Evolutionary conservation across 2,888 invertebrate genomes (phyloP).

Genomic region (Harmothoe impar): DNA sequence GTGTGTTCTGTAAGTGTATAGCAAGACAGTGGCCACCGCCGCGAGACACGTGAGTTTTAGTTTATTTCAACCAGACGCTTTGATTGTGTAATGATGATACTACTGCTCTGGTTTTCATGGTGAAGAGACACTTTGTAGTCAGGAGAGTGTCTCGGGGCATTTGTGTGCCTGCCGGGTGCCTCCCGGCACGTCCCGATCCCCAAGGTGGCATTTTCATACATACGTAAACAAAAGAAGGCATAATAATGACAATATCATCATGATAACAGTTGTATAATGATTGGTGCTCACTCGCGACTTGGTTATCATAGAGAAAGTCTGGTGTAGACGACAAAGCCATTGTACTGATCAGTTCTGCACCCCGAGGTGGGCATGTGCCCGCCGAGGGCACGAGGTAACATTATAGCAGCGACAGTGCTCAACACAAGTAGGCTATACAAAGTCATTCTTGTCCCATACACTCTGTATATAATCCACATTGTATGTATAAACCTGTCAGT

Average conservation of each 20-base stretch:
- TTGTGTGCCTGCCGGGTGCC: constrained; percentile 7
- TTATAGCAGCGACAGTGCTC: constrained; percentile 14
- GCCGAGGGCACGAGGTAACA: background rate
- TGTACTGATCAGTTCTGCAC: background rate
- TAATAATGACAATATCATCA: constrained; percentile 30
- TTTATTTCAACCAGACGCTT: background rate
- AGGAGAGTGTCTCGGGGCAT: background rate
- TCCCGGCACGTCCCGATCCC: background rate
- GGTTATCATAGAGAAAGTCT: constrained; percentile 38
- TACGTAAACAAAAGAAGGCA: constrained; percentile 42
- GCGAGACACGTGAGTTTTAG: constrained; percentile 32
- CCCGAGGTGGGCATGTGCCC: background rate
- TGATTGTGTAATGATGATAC: background rate
- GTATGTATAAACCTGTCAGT: constrained; percentile 40
- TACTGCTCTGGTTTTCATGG: background rate
- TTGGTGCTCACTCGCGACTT: constrained; percentile 54
- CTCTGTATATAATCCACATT: constrained; percentile 55
- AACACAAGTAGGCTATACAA: constrained; percentile 45
- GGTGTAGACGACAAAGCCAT: background rate
- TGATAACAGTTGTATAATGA: constrained; percentile 24
- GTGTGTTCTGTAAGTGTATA: constrained; percentile 41
- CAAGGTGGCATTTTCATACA: constrained; percentile 39
- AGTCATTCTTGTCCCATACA: constrained; percentile 52
- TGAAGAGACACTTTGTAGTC: constrained; percentile 27
- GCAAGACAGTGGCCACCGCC: background rate